phyloP scores from a whole-genome alignment of 2,797 vertebrate genomes.

The Tokudaia tokunoshimensis region DNA sequence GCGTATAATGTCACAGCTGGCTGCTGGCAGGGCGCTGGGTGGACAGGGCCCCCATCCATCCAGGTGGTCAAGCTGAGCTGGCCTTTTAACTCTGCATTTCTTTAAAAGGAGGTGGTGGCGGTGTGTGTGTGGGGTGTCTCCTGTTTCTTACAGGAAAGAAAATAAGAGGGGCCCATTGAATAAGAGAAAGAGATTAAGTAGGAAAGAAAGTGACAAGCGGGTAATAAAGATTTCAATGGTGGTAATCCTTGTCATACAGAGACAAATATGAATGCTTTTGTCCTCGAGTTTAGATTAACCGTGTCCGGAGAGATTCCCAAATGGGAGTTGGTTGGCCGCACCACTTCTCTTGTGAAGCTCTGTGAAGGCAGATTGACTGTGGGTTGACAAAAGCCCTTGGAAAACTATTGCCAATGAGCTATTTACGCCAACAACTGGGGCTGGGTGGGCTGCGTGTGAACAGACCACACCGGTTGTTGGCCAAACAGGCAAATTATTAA shows the following conservation, averaged over 20 bases:
- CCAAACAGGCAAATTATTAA: slow-evolving; percentile 68
- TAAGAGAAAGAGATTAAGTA: slow-evolving; percentile 95
- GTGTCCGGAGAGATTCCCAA: slow-evolving; percentile 76
- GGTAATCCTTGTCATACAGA: slow-evolving; percentile 94
- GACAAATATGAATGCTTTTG: slow-evolving; percentile 94
- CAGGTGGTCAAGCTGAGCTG: slow-evolving; percentile 94
- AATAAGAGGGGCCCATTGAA: slow-evolving; percentile 94
- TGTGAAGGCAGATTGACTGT: not conserved
- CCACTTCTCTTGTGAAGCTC: slow-evolving; percentile 40
- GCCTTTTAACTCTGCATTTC: slow-evolving; percentile 95
- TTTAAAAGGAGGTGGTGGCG: slow-evolving; percentile 89
- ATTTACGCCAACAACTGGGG: fast-evolving
- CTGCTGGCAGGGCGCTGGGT: slow-evolving; percentile 93
- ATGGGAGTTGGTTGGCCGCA: slow-evolving; percentile 60
- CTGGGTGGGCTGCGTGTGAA: not conserved
- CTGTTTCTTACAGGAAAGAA: slow-evolving; percentile 91
- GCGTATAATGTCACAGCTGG: slow-evolving; percentile 96
- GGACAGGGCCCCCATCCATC: slow-evolving; percentile 91
- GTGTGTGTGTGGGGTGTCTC: slow-evolving; percentile 80
- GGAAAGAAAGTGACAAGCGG: slow-evolving; percentile 94
- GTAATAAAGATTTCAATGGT: slow-evolving; percentile 93
- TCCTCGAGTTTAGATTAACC: slow-evolving; percentile 92
- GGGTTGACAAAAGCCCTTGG: slow-evolving; percentile 58
- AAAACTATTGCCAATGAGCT: slow-evolving; percentile 55
- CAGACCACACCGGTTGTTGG: not conserved